phyloP scores from a whole-genome alignment of 1,140 invertebrate species.

The Musca domestica region DNA sequence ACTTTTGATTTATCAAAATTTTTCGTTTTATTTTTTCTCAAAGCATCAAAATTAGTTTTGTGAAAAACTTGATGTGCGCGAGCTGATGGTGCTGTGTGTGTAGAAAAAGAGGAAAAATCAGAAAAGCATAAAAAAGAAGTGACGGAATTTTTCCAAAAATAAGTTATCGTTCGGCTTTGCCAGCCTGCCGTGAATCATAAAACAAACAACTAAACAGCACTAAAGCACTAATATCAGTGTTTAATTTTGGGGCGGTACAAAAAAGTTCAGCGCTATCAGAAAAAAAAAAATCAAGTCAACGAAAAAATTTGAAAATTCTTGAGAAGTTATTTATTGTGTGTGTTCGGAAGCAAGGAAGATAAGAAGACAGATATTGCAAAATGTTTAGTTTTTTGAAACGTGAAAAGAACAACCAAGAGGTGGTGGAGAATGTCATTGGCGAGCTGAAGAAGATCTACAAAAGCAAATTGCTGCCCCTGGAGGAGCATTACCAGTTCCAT shows the following conservation, averaged over 20 bases:
- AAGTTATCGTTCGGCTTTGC: conserved; percentile 15
- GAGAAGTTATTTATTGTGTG: no score
- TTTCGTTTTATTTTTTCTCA: no score
- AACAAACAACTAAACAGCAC: not conserved
- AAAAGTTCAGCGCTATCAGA: conserved; percentile 1
- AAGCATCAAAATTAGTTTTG: no score
- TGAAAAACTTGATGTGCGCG: no score
- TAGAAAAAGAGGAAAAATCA: no score
- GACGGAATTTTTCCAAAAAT: conserved; percentile 31
- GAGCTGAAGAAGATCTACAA: conserved; percentile 90
- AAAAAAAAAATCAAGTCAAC: conserved; percentile 6
- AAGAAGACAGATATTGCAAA: conserved; percentile 39
- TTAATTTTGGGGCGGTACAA: not conserved
- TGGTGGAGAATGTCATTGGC: conserved; percentile 84
- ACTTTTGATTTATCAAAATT: no score
- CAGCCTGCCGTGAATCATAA: conserved; percentile 26
- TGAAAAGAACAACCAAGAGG: conserved; percentile 77
- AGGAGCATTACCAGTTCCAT: conserved; percentile 92
- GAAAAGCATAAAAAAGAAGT: conserved; percentile 24
- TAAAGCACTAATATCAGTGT: not conserved
- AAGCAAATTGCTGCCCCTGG: conserved; percentile 87
- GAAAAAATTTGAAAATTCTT: not conserved
- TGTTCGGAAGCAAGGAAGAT: not conserved
- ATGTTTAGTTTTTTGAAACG: conserved; percentile 90
- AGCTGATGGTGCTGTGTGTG: no score